phyloP scores from a whole-genome alignment of 1,140 invertebrate genomes.

The Archegozetes longisetosus region DNA sequence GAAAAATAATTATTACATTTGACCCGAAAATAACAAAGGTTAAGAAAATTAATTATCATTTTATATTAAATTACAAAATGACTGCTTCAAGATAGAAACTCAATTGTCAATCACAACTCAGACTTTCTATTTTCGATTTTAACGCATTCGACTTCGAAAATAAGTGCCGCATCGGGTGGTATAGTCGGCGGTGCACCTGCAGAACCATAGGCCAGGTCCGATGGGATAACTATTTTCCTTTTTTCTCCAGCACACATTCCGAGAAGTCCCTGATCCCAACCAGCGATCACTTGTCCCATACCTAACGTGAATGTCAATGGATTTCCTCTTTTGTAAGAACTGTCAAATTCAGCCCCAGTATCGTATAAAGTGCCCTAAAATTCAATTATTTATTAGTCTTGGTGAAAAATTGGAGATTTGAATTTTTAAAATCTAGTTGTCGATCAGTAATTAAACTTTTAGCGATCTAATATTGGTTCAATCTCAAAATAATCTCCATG shows the following conservation, averaged over 20 bases:
- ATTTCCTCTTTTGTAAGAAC: slow-evolving; percentile 47
- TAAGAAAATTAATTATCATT: too few relatives aligned
- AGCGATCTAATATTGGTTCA: slow-evolving; percentile 17
- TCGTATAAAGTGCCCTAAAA: slow-evolving; percentile 50
- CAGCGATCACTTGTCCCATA: slow-evolving; percentile 60
- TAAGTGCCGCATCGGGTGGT: slow-evolving; percentile 51
- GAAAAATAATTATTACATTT: not conserved
- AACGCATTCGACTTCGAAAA: slow-evolving; percentile 65
- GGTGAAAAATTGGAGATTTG: too few relatives aligned
- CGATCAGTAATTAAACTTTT: too few relatives aligned
- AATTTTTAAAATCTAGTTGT: too few relatives aligned
- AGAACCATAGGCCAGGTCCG: slow-evolving; percentile 63
- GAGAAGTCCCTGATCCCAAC: slow-evolving; percentile 69
- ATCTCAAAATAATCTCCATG: too few relatives aligned
- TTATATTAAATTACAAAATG: too few relatives aligned
- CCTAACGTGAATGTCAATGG: slow-evolving; percentile 61
- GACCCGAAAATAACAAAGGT: too few relatives aligned
- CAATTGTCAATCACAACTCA: slow-evolving; percentile 38
- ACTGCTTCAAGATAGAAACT: too few relatives aligned
- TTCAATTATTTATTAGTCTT: too few relatives aligned
- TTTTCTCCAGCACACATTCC: slow-evolving; percentile 69
- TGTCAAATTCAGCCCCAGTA: slow-evolving; percentile 63
- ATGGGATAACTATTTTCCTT: slow-evolving; percentile 62
- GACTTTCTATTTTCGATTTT: slow-evolving; percentile 49
- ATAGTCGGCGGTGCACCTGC: slow-evolving; percentile 61